These are phyloP conservation scores for Myathropa florea DNA, from an alignment of 2,888 invertebrate genomes.

Conservation along the genomic window DNA sequence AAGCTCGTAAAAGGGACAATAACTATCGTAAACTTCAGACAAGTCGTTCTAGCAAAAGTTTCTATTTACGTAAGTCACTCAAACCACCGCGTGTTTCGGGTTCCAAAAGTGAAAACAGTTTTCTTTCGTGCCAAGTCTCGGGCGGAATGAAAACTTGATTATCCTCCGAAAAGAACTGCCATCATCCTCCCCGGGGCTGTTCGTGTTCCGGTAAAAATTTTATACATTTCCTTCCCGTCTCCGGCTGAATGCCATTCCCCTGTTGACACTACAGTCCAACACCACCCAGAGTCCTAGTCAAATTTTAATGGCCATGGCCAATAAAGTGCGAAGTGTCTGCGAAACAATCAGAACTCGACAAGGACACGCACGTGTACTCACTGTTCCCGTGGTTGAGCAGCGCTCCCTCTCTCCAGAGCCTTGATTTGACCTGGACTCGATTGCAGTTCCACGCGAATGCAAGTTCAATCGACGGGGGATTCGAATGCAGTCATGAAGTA, in stretches of 20 bases:
- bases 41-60: background rate
- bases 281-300: background rate
- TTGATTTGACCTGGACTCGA: background rate
- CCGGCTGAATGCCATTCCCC: background rate
- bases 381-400: background rate
- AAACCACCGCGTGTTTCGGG: background rate
- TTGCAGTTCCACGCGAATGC: background rate
- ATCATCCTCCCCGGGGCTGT: background rate
- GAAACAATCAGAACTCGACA: constrained; percentile 2
- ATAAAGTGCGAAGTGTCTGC: constrained; percentile 13
- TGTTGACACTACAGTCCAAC: background rate
- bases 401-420: background rate
- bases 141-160: background rate
- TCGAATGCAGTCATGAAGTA: background rate
- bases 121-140: background rate
- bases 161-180: background rate
- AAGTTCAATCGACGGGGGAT: background rate
- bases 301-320: background rate
- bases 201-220: background rate
- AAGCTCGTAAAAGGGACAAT: background rate
- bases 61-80: background rate
- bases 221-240: background rate
- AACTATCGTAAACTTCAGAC: background rate
- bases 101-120: background rate
- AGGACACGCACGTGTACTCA: constrained; percentile 19